Percentiles rank a stretch among this genome's conserved stretches.
Evolutionary conservation across 2,888 invertebrate genomes (phyloP).

Genomic region (Tinea trinotella): DNA sequence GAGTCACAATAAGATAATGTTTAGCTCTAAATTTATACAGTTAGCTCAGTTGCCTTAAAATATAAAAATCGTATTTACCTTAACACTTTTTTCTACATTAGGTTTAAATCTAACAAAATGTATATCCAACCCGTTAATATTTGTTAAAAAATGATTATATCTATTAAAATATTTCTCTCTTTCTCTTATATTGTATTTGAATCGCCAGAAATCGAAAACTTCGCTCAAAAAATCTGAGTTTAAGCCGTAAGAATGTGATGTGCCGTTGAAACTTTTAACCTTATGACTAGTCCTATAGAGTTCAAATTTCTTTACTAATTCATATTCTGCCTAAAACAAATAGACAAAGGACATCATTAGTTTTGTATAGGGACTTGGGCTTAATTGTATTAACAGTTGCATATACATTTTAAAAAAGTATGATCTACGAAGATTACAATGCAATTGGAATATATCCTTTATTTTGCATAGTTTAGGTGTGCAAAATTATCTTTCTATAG

Average conservation of each 20-base stretch:
- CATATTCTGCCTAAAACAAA: constrained; percentile 64
- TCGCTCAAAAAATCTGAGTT: constrained; percentile 77
- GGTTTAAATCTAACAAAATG: constrained; percentile 84
- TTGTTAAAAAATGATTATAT: constrained; percentile 81
- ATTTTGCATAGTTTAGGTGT: too few species aligned
- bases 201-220: constrained; percentile 83
- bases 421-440: too few species aligned
- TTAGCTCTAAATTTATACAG: too few species aligned
- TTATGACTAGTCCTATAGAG: constrained; percentile 45
- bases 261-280: constrained; percentile 64
- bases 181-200: constrained; percentile 74
- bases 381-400: too few species aligned
- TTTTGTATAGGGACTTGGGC: too few species aligned
- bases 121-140: constrained; percentile 79
- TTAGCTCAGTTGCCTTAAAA: too few species aligned
- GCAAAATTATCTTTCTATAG: too few species aligned
- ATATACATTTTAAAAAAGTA: too few species aligned
- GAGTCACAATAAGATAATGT: too few species aligned
- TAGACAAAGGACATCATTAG: too few species aligned
- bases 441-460: too few species aligned
- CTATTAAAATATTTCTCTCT: constrained; percentile 78
- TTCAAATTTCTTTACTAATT: constrained; percentile 68
- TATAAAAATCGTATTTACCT: constrained; percentile 34
- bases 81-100: constrained; percentile 27
- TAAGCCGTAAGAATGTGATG: constrained; percentile 85